These are phyloP conservation scores for Phortica variegata DNA, from an alignment of 1,140 invertebrate species.

Conservation along the genomic window DNA sequence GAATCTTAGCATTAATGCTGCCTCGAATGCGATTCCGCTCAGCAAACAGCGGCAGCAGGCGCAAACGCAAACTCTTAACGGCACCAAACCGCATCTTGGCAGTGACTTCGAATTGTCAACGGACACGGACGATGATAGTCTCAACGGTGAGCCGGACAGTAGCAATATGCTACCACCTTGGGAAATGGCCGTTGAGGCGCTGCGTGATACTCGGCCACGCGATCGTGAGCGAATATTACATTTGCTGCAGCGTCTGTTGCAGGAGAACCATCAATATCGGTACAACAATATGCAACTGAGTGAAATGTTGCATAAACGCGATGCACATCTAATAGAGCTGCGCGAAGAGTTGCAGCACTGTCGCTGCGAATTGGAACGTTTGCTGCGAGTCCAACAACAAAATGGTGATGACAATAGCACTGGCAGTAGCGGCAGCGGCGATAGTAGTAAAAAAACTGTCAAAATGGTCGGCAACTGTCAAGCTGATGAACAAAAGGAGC, in stretches of 20 bases:
- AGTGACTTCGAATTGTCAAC: slow-evolving; percentile 66
- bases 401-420: neutral
- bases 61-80: slow-evolving; percentile 19
- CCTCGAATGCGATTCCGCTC: slow-evolving; percentile 36
- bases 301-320: slow-evolving; percentile 39
- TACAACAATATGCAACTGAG: slow-evolving; percentile 41
- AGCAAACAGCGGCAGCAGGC: slow-evolving; percentile 11
- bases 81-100: slow-evolving; percentile 43
- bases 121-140: slow-evolving; percentile 62
- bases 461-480: no score
- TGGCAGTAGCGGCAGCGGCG: neutral
- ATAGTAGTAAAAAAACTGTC: slow-evolving; percentile 5
- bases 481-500: slow-evolving; percentile 3
- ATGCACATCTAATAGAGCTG: slow-evolving; percentile 45
- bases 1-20: slow-evolving; percentile 40
- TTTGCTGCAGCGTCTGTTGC: slow-evolving; percentile 40
- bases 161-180: slow-evolving; percentile 47
- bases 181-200: slow-evolving; percentile 48
- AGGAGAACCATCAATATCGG: slow-evolving; percentile 50
- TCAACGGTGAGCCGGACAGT: slow-evolving; percentile 57
- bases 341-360: slow-evolving; percentile 41
- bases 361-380: slow-evolving; percentile 32
- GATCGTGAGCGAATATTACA: slow-evolving; percentile 42
- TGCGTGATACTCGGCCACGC: slow-evolving; percentile 38
- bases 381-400: slow-evolving; percentile 10